Evolutionary conservation across 2,888 invertebrate genomes (phyloP), one percentile per base, ranked within the genome.

Genomic region (Hoplodrina blanda): DNA sequence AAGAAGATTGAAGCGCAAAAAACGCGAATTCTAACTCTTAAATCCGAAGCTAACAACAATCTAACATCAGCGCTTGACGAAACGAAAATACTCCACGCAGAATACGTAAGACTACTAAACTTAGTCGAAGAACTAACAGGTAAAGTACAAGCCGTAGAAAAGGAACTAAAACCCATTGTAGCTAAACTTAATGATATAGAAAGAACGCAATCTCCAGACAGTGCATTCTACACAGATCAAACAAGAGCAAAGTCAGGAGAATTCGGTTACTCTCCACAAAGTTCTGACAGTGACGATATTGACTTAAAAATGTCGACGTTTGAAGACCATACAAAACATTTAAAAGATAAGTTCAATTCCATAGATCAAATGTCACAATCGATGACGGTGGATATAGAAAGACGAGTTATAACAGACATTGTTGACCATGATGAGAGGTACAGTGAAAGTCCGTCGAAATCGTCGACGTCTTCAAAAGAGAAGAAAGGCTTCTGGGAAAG

Each of bases 61-160:
- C 93, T 97, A 61, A 97, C 96, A 57, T 97, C 97, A 37, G 98
- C 98, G 0, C 96, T 97, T 60, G 97, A 97, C 85, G 98, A 98
- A 89, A 97, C 97, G 6, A 97, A 97, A 91, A 95, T 96, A 53
- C 91, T 98, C 4, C 97, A 98, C 88, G 96, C 97, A n/a, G 97
- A 97, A 71, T 96, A 96, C 65, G 95, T 95, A 0, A 92, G 92
- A 81, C 68, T 94, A 50, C 78, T 96, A 0, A 96, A 95, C 71
- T 86, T 91, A 87, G 97, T 98, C 19, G 97, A 98, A 93, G 97
- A 97, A 91, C 93, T 97, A 73, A 97, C 98, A 50, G 96, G 96
- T 63, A 96, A 97, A 90, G 95, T 98, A 57, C 97, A 97, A 84
- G 89, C 89, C 13, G 96, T 98, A 76, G 98, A 98, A 77, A 96